Conservation (phyloP, 1,140 invertebrate species). For the Contarinia nasturtii region DNA sequence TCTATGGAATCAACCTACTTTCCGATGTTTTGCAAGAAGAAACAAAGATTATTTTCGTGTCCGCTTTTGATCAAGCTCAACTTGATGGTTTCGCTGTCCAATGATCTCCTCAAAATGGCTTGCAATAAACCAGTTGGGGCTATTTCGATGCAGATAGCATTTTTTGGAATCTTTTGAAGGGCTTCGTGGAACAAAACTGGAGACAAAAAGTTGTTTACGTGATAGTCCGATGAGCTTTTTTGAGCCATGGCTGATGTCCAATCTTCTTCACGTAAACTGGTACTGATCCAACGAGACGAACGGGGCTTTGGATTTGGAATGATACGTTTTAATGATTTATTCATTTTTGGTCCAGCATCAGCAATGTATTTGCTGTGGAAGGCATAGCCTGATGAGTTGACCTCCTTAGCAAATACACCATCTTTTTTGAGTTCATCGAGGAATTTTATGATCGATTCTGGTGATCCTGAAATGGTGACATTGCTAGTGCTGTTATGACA, state of each 20-base stretch:
- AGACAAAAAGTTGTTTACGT: constrained; percentile 86
- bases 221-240: constrained; percentile 76
- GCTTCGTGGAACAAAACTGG: constrained; percentile 71
- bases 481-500: constrained; percentile 87
- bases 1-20: constrained; percentile 31
- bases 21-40: constrained; percentile 48
- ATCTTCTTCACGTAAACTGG: constrained; percentile 68
- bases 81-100: constrained; percentile 39
- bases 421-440: constrained; percentile 31
- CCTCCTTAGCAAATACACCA: constrained; percentile 72
- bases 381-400: constrained; percentile 73
- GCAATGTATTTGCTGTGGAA: constrained; percentile 92
- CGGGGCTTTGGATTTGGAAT: constrained; percentile 63
- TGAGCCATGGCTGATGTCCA: constrained; percentile 62
- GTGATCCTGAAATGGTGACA: constrained; percentile 68
- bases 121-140: constrained; percentile 82
- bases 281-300: constrained; percentile 70
- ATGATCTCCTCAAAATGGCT: constrained; percentile 62
- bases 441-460: constrained; percentile 31
- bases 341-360: constrained; percentile 60
- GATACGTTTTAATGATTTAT: constrained; percentile 54
- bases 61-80: constrained; percentile 55
- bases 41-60: constrained; percentile 42
- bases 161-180: constrained; percentile 60
- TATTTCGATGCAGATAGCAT: constrained; percentile 80